These are phyloP conservation scores for Miltochrista miniata DNA, from an alignment of 2,888 invertebrate species.

Conservation along the genomic window DNA sequence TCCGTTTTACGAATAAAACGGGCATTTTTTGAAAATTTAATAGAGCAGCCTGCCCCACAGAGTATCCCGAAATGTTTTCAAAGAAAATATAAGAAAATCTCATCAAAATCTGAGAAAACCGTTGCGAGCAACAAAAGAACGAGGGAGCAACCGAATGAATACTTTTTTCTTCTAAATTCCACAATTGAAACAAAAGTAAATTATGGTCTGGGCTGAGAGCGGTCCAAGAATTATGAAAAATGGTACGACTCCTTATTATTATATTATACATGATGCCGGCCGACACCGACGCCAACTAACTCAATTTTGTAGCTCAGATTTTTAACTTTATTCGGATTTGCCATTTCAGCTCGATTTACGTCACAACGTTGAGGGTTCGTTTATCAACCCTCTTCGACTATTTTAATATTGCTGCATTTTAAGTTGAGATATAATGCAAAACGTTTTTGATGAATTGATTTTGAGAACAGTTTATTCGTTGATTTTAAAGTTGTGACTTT, in stretches of 20 bases:
- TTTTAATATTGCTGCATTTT: constrained; percentile 15
- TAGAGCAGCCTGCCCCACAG: constrained; percentile 21
- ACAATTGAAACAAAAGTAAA: constrained; percentile 82
- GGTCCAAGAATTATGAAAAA: constrained; percentile 70
- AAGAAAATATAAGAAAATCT: constrained; percentile 45
- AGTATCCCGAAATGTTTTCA: constrained; percentile 23
- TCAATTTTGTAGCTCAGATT: constrained; percentile 29
- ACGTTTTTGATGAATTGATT: too few species aligned
- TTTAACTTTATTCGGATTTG: constrained; percentile 15
- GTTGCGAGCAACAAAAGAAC: constrained; percentile 46
- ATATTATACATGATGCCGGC: constrained; percentile 37
- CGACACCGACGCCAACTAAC: constrained; percentile 22
- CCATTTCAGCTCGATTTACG: constrained; percentile 27
- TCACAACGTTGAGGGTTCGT: constrained; percentile 27
- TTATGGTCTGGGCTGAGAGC: constrained; percentile 56
- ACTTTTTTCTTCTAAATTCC: constrained; percentile 60
- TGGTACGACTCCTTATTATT: constrained; percentile 48
- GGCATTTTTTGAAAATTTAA: constrained; percentile 35
- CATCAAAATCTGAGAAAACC: constrained; percentile 46
- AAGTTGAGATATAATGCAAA: not conserved
- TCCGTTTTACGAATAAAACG: constrained; percentile 28
- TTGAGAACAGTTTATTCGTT: too few species aligned
- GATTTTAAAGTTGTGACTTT: too few species aligned
- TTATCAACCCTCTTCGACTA: constrained; percentile 15
- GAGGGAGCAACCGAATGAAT: constrained; percentile 64